phyloP scores from a whole-genome alignment of 2,113 vertebrate genomes.

The Grantiella picta region DNA sequence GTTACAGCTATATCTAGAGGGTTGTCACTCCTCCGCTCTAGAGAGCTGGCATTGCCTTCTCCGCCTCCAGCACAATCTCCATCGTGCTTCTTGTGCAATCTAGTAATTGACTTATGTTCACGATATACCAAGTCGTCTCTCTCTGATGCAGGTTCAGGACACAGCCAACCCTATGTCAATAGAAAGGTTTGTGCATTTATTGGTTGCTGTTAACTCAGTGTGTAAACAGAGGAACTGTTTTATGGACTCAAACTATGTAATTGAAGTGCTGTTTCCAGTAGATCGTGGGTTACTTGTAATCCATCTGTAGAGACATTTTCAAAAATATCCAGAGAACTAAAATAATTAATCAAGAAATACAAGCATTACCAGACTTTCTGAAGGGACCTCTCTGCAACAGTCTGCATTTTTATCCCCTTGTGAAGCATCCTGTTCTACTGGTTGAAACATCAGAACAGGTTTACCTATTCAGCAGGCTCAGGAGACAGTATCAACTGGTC shows the following conservation, averaged over 20 bases:
- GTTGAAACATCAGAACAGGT: background rate
- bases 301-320: conserved; percentile 57
- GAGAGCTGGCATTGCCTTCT: conserved; percentile 79
- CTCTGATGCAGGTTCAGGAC: conserved; percentile 92
- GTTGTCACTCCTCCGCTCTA: conserved; percentile 94
- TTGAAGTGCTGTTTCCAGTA: conserved; percentile 34
- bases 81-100: conserved; percentile 76
- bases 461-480: background rate
- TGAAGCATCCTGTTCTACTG: background rate
- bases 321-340: conserved; percentile 64
- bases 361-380: conserved; percentile 21
- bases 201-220: conserved; percentile 36
- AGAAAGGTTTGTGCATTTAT: conserved; percentile 71
- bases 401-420: background rate
- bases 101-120: conserved; percentile 92
- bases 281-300: conserved; percentile 53
- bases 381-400: background rate
- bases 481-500: background rate
- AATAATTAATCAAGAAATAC: conserved; percentile 35
- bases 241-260: conserved; percentile 57
- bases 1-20: conserved; percentile 99
- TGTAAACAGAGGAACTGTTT: conserved; percentile 47
- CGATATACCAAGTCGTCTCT: conserved; percentile 98
- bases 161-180: conserved; percentile 92
- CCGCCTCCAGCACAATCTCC: conserved; percentile 83